A percentile compares a stretch with the other conserved stretches of the same genome.
phyloP scores from a whole-genome alignment of 2,797 vertebrate species.

The Sternotherus odoratus region DNA sequence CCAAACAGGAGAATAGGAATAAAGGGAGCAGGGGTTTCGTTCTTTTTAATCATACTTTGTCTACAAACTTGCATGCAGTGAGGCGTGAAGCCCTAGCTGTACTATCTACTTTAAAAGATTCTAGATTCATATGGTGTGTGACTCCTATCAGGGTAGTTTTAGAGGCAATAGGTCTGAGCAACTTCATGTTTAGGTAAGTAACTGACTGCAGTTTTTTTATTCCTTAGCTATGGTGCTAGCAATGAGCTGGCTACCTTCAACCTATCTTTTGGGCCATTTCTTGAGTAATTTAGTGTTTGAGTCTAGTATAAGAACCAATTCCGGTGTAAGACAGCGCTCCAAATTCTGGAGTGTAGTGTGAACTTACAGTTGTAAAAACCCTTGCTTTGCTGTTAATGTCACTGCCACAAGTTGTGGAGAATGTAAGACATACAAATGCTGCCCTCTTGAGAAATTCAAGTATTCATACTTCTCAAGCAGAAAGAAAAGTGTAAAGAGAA shows the following conservation, averaged over 20 bases:
- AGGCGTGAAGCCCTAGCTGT: neutral
- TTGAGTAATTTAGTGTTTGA: neutral
- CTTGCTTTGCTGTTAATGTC: neutral
- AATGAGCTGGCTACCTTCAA: neutral
- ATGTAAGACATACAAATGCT: neutral
- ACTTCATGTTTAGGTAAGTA: neutral
- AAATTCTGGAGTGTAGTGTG: neutral
- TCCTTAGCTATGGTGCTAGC: neutral
- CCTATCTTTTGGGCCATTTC: neutral
- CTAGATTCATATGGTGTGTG: neutral
- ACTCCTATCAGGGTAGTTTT: neutral
- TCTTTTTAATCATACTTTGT: neutral
- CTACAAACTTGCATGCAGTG: neutral
- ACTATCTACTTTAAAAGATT: neutral
- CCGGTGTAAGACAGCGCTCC: rapidly evolving
- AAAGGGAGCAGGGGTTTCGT: neutral
- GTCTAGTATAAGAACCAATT: neutral
- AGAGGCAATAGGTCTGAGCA: neutral
- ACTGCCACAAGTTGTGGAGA: neutral
- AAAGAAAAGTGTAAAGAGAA: neutral
- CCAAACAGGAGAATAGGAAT: neutral
- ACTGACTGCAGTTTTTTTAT: neutral
- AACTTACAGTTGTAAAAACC: neutral
- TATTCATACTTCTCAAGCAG: neutral
- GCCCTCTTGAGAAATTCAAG: neutral